Percentiles rank a stretch among this genome's conserved stretches.
Evolutionary conservation across 2,113 vertebrate genomes (phyloP).

Genomic region (Chelonoidis abingdonii): DNA sequence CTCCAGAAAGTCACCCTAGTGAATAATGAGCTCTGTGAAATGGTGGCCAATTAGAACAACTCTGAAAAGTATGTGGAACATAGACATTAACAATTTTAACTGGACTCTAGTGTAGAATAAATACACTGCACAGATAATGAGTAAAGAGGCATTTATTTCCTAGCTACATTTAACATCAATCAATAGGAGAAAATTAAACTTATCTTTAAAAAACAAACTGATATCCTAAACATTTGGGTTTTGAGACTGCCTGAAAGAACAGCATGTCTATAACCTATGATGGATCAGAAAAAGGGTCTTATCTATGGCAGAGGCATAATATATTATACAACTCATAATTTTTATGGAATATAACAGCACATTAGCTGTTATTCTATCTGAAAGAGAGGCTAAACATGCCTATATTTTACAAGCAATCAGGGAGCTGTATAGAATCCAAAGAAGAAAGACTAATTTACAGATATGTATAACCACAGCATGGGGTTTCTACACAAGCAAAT

Average conservation of each 20-base stretch:
- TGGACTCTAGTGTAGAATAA: neutral
- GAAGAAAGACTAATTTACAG: neutral
- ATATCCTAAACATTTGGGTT: neutral
- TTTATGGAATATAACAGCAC: neutral
- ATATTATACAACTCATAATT: conserved; percentile 13
- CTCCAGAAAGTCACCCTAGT: neutral
- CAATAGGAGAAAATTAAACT: neutral
- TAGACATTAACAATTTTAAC: neutral
- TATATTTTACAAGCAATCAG: neutral
- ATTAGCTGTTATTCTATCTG: neutral
- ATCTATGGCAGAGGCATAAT: neutral
- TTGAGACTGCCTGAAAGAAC: neutral
- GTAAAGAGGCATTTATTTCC: neutral
- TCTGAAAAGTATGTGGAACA: neutral
- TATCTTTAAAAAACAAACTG: neutral
- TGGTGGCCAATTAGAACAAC: neutral
- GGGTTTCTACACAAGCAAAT: neutral
- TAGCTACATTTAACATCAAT: neutral
- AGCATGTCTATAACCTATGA: neutral
- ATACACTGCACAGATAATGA: neutral
- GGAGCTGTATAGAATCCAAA: neutral
- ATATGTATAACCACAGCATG: neutral
- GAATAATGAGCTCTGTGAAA: conserved; percentile 6
- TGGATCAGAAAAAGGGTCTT: neutral
- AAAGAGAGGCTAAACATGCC: neutral